Evolutionary conservation across 2,113 vertebrate species (phyloP).

Genomic region (Esox niger): DNA sequence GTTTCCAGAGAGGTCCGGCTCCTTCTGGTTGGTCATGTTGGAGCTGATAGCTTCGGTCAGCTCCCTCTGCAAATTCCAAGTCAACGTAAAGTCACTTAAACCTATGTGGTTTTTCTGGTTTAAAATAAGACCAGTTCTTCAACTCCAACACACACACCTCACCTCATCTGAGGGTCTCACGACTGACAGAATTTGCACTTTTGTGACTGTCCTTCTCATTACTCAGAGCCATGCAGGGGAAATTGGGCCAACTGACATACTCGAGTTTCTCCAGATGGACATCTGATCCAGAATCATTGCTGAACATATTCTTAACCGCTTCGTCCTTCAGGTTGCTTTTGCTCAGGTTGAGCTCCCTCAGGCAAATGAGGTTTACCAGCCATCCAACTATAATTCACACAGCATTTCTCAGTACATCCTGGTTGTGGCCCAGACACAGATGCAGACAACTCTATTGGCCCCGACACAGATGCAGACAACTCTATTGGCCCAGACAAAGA

Average conservation of each 20-base stretch:
- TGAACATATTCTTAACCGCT: constrained; percentile 29
- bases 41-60: constrained; percentile 31
- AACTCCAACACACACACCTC: too few species aligned
- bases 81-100: constrained; percentile 50
- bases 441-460: too few species aligned
- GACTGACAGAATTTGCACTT: too few species aligned
- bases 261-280: constrained; percentile 41
- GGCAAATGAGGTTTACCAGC: constrained; percentile 11
- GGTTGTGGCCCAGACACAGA: too few species aligned
- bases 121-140: too few species aligned
- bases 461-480: too few species aligned
- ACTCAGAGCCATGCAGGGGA: too few species aligned
- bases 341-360: constrained; percentile 51
- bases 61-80: constrained; percentile 18
- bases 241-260: too few species aligned
- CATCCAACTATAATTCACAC: constrained; percentile 24
- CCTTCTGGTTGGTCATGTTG: constrained; percentile 6
- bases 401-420: constrained; percentile 46
- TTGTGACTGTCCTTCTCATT: too few species aligned
- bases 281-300: constrained; percentile 25
- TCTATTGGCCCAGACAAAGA: too few species aligned
- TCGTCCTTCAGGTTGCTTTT: constrained; percentile 29
- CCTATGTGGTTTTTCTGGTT: too few species aligned
- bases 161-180: too few species aligned
- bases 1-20: constrained; percentile 54